phyloP scores from a whole-genome alignment of 2,888 invertebrate genomes.

The Trissonchulus latispiculum region DNA sequence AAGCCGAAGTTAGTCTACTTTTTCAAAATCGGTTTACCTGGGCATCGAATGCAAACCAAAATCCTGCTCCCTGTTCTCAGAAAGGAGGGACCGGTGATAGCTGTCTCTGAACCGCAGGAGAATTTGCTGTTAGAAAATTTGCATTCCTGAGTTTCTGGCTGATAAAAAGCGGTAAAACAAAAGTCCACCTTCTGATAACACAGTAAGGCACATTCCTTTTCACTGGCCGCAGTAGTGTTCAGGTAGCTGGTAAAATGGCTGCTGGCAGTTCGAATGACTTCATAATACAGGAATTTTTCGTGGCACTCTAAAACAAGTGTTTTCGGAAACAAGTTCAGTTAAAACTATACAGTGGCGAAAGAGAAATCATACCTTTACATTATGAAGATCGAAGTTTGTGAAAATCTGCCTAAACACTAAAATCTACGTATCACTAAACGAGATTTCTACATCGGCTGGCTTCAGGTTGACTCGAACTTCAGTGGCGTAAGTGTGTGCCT shows the following conservation, averaged over 20 bases:
- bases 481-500: too few relatives aligned
- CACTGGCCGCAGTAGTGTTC: neutral
- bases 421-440: too few relatives aligned
- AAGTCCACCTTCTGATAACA: neutral
- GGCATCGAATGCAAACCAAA: neutral
- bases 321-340: too few relatives aligned
- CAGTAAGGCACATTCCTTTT: neutral
- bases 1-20: too few relatives aligned
- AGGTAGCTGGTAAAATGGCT: neutral
- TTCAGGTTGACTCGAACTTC: too few relatives aligned
- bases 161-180: neutral
- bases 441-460: too few relatives aligned
- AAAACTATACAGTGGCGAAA: too few relatives aligned
- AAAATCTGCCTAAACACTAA: too few relatives aligned
- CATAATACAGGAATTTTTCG: neutral
- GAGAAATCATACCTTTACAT: too few relatives aligned
- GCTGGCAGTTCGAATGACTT: neutral
- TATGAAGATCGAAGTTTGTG: too few relatives aligned
- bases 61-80: neutral
- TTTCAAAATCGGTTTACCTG: too few relatives aligned
- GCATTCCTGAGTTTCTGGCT: neutral
- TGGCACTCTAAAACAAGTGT: neutral
- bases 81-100: constrained; percentile 2
- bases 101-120: neutral
- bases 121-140: neutral